Base-by-base conservation (phyloP, 1,140 invertebrate genomes). In the Magallana angulata region DNA sequence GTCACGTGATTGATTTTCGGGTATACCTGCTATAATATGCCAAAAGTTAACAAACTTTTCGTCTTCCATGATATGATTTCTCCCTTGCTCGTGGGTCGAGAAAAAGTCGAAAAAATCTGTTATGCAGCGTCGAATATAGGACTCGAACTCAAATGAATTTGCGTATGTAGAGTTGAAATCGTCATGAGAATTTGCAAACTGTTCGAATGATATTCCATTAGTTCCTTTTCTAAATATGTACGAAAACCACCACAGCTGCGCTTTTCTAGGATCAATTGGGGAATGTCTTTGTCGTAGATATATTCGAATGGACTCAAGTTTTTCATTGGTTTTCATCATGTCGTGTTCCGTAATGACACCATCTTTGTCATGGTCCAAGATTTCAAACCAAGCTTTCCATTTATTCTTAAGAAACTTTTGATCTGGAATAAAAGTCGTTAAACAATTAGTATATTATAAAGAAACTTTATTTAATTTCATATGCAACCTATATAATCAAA, bases 21-120 rank as follows among this genome's bases (percentile, higher is more conserved):
- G 24, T 11, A 30, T 76, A 36, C 68, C 68, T 9, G 68, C 68
- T 36, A 76, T 11, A 18, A 76, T 76, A 8, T 30, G 24, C 68
- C 68, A 76, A 76, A 76, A 76, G 18, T 12, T 24, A 12, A 76
- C 68, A 76, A 76, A 76, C 11, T 30, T 76, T 76, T 76, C 68
- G 24, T 76, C 68, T 3, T 7, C 24, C 36, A 76, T 11, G 9
- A 30, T 24, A 76, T 76, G 68, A 76, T 76, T 76, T 12, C 68
- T 18, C 5, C 68, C 68, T 76, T 76, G 68, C 24, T 76, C 68
- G 7, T 76, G 24, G 8, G 68, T 76, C 24, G 68, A 76, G 68
- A 76, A 76, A 30, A 76, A 76, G 30, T 76, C 68, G 11, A 76
- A 76, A 76, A 76, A 76, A 24, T 76, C 68, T 12, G 24, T 30